phyloP scores from a whole-genome alignment of 1,140 invertebrate genomes.

The Brachionus asplanchnoidis region DNA sequence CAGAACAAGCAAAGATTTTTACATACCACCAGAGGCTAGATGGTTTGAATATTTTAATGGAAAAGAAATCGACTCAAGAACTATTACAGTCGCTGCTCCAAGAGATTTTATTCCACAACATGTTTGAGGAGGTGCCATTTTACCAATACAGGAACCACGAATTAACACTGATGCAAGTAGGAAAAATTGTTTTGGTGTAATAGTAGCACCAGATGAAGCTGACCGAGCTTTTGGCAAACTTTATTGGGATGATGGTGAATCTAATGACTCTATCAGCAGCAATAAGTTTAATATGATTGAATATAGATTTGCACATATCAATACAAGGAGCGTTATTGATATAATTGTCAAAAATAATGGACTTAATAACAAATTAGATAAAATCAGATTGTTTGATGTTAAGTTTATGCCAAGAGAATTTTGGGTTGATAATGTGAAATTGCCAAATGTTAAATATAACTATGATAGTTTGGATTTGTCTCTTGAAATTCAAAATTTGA shows the following conservation, averaged over 20 bases:
- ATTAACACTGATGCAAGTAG: slow-evolving; percentile 44
- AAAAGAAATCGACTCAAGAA: neutral
- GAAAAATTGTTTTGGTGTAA: slow-evolving; percentile 38
- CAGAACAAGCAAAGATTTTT: neutral
- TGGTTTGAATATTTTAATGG: slow-evolving; percentile 38
- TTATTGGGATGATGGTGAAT: slow-evolving; percentile 44
- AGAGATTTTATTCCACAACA: slow-evolving; percentile 52
- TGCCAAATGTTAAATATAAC: too few relatives aligned
- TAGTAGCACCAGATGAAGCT: slow-evolving; percentile 41
- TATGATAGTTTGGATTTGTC: too few relatives aligned
- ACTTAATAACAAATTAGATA: slow-evolving; percentile 25
- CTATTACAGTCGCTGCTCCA: slow-evolving; percentile 41
- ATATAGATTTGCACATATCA: neutral
- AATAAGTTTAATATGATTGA: too few relatives aligned
- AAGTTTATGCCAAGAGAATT: too few relatives aligned
- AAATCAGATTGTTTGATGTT: slow-evolving; percentile 11
- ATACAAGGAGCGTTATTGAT: neutral
- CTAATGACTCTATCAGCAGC: neutral
- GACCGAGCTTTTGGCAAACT: slow-evolving; percentile 35
- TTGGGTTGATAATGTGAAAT: too few relatives aligned
- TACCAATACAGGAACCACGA: slow-evolving; percentile 50
- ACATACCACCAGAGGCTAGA: slow-evolving; percentile 16
- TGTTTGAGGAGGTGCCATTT: slow-evolving; percentile 53
- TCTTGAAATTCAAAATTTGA: too few relatives aligned
- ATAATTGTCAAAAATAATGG: neutral